Evolutionary conservation across 2,113 vertebrate species (phyloP).

Genomic region (Passer montanus): DNA sequence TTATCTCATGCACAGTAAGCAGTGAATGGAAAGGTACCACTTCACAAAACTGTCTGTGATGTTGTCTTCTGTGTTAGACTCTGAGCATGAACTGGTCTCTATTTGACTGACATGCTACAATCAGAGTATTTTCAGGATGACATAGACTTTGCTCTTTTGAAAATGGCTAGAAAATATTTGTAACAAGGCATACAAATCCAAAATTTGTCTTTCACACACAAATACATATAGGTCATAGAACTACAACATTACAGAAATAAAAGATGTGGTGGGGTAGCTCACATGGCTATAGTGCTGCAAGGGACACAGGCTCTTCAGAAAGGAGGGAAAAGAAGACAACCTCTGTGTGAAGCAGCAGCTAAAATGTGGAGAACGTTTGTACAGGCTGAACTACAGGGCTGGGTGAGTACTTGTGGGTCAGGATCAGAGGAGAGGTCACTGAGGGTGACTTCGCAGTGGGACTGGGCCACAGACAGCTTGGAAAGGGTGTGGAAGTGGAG

Average conservation of each 20-base stretch:
- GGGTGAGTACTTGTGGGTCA: background rate
- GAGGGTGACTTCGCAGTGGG: rapidly evolving
- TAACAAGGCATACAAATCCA: background rate
- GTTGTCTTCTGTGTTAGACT: background rate
- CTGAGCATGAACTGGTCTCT: background rate
- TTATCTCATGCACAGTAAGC: background rate
- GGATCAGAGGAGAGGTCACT: background rate
- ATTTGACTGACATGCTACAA: background rate
- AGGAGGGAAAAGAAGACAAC: background rate
- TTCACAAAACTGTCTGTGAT: background rate
- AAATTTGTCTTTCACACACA: background rate
- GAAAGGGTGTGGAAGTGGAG: background rate
- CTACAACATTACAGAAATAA: background rate
- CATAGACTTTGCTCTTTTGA: background rate
- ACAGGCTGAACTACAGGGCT: background rate
- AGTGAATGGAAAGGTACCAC: background rate
- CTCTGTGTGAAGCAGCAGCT: background rate
- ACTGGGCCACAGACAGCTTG: background rate
- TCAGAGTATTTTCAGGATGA: background rate
- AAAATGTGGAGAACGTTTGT: background rate
- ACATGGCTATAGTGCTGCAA: background rate
- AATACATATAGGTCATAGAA: background rate
- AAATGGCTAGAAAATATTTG: background rate
- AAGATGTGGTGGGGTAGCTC: background rate
- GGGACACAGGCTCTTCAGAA: background rate